Evolutionary conservation across 2,113 vertebrate genomes (phyloP), one percentile per base, ranked within the genome.

Genomic region (Pelusios castaneus): DNA sequence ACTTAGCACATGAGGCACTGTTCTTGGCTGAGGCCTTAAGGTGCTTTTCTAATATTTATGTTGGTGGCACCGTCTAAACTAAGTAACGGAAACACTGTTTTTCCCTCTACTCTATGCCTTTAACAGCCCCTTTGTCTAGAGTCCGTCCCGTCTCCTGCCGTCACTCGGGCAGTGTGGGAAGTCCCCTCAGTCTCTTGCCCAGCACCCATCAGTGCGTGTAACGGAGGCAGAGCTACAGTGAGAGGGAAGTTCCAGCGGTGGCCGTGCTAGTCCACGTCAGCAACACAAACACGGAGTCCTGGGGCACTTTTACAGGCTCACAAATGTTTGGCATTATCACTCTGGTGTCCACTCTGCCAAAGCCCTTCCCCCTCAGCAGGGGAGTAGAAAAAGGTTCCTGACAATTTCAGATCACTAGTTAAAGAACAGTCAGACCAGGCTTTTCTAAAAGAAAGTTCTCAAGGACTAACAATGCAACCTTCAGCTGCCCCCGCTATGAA

Each of bases 181-280:
- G 86, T 78, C 90, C 93, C 89, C 82, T 67, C 83, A 86, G 87
- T 11, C 24, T 92, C 83, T 91, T 51, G 89, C 41, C 73, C 73
- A 76, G 73, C 38, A 45, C 41, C 25, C 43, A 21, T 6, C 73
- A 45, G 25, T 4, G 41, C 25, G 38, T 29, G 41, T 45, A 38
- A 45, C 13, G 16, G 4, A 24, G 43, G 25, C 41, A 45, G 41
- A 76, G 73, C 73, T 4, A 29, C 24, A 45, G 21, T 76, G 24
- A 76, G 45, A 43, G 10, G 67, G 70, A 21, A 41, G n/a, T n/a
- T n/a, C n/a, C n/a, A n/a, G n/a, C n/a, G n/a, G n/a, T n/a, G n/a
- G n/a, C n/a, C n/a, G n/a, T n/a, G n/a, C n/a, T n/a, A n/a, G n/a
- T n/a, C n/a, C n/a, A n/a, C n/a, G n/a, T n/a, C n/a, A n/a, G n/a